Evolutionary conservation across 2,888 invertebrate genomes (phyloP).

Genomic region (Apamea crenata): DNA sequence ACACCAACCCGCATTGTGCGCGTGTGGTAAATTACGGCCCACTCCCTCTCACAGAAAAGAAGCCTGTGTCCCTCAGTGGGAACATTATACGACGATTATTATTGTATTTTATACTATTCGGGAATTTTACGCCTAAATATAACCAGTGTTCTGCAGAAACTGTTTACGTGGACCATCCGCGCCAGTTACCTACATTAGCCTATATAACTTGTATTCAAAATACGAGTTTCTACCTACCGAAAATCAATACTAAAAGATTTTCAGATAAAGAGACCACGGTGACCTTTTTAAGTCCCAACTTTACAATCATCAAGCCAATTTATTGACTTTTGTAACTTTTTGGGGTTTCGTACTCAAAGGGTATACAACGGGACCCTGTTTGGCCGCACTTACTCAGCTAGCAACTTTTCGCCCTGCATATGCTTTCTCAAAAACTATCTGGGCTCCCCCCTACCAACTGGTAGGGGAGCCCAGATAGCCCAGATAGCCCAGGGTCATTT

Average conservation of each 20-base stretch:
- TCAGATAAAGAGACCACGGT: background rate
- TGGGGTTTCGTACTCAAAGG: background rate
- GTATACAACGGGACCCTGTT: background rate
- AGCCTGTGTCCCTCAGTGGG: background rate
- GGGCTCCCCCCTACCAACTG: background rate
- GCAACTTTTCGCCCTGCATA: background rate
- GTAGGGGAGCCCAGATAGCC: no score
- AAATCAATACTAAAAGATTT: conserved; percentile 3
- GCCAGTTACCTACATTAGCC: background rate
- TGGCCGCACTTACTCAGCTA: background rate
- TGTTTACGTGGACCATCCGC: background rate
- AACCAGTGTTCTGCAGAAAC: background rate
- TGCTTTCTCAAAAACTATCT: background rate
- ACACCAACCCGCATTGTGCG: no score
- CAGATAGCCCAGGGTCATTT: no score
- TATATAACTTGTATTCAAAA: background rate
- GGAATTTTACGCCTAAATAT: no score
- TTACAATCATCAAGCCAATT: background rate
- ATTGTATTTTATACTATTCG: no score
- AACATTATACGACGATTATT: background rate
- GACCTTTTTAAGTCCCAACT: conserved; percentile 11
- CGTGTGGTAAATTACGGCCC: no score
- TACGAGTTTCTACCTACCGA: background rate
- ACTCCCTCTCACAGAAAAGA: no score
- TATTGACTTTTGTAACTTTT: conserved; percentile 24